These are phyloP conservation scores for Drosophila funebris DNA, from an alignment of 1,140 invertebrate species.

Conservation along the genomic window DNA sequence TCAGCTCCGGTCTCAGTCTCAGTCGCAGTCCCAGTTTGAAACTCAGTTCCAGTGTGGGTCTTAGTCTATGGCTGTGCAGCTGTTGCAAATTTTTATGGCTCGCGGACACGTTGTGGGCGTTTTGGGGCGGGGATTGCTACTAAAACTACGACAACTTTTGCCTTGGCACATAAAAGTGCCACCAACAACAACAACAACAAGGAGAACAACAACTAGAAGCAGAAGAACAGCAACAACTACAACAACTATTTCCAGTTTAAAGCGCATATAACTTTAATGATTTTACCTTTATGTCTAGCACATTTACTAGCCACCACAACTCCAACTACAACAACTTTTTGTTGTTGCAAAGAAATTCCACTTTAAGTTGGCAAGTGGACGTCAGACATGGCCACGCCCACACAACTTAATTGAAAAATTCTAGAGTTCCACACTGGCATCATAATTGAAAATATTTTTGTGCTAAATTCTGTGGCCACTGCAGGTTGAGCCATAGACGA, in stretches of 20 bases:
- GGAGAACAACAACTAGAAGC: too few species aligned
- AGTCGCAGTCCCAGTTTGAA: neutral
- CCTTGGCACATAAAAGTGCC: conserved; percentile 73
- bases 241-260: conserved; percentile 65
- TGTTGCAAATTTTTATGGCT: conserved; percentile 80
- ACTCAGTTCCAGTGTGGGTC: neutral
- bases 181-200: conserved; percentile 30
- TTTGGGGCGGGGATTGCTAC: conserved; percentile 36
- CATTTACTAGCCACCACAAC: conserved; percentile 64
- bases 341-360: conserved; percentile 66
- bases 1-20: too few species aligned
- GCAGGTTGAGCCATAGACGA: conserved; percentile 5
- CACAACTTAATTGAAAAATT: conserved; percentile 77
- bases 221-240: conserved; percentile 34
- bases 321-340: conserved; percentile 40
- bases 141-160: conserved; percentile 75
- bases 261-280: conserved; percentile 79
- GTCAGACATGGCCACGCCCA: neutral
- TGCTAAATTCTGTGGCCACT: conserved; percentile 58
- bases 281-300: conserved; percentile 78
- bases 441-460: conserved; percentile 81
- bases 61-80: conserved; percentile 58
- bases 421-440: conserved; percentile 74
- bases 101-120: conserved; percentile 75
- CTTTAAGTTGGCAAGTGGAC: conserved; percentile 48